Conservation (phyloP, 2,888 invertebrate species). For the Lepas anatifera region DNA sequence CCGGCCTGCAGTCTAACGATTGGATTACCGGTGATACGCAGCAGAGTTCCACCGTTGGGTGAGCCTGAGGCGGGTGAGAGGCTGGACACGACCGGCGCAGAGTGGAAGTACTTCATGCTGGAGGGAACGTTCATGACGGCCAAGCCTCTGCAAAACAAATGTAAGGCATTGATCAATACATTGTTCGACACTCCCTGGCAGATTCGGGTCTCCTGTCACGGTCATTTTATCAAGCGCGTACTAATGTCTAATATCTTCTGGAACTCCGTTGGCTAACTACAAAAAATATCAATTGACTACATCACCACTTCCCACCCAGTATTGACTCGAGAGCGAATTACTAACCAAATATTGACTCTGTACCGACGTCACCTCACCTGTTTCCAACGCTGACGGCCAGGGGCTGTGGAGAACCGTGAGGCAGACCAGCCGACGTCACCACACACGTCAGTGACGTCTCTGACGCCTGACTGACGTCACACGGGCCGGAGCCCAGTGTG, state of each 20-base stretch:
- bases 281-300: too few relatives aligned
- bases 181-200: too few relatives aligned
- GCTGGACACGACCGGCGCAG: constrained; percentile 14
- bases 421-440: constrained; percentile 9
- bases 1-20: too few relatives aligned
- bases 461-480: constrained; percentile 14
- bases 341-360: too few relatives aligned
- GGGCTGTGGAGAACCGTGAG: constrained; percentile 9
- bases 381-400: constrained; percentile 13
- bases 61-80: constrained; percentile 17
- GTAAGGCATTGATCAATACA: too few relatives aligned
- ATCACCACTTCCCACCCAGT: too few relatives aligned
- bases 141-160: constrained; percentile 14
- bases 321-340: too few relatives aligned
- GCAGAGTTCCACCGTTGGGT: constrained; percentile 16
- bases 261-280: too few relatives aligned
- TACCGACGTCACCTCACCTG: constrained; percentile 13
- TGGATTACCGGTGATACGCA: constrained; percentile 19
- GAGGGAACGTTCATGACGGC: constrained; percentile 10
- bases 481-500: constrained; percentile 16
- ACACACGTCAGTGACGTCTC: constrained; percentile 17
- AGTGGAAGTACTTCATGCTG: constrained; percentile 2
- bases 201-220: too few relatives aligned
- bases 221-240: too few relatives aligned
- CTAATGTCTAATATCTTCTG: too few relatives aligned